Percentiles rank a stretch among this genome's conserved stretches.
Evolutionary conservation across 2,797 vertebrate genomes (phyloP).

Genomic region (Balearica regulorum): DNA sequence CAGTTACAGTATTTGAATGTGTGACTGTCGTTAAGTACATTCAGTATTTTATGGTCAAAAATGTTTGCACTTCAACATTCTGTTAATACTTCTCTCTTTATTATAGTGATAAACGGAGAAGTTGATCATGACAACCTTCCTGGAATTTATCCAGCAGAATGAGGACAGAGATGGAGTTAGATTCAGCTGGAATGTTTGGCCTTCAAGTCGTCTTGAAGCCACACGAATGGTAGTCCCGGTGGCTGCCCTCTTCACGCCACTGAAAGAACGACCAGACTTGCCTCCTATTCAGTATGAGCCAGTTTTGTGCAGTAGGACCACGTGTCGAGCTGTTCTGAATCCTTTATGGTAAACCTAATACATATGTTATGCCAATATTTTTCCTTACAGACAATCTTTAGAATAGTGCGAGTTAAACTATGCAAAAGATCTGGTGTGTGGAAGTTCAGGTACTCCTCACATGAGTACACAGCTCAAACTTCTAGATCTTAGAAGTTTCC

Average conservation of each 20-base stretch:
- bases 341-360: slow-evolving; percentile 85
- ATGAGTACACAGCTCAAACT: neutral
- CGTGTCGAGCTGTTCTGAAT: slow-evolving; percentile 94
- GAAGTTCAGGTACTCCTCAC: neutral
- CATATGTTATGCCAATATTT: neutral
- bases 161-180: slow-evolving; percentile 95
- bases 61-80: neutral
- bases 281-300: slow-evolving; percentile 97
- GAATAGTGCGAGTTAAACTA: neutral
- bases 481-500: neutral
- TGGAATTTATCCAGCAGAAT: slow-evolving; percentile 95
- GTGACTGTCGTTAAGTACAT: neutral
- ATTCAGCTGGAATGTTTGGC: slow-evolving; percentile 99
- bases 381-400: neutral
- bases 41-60: neutral
- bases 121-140: slow-evolving; percentile 90
- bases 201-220: slow-evolving; percentile 93
- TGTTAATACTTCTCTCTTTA: slow-evolving; percentile 1
- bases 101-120: slow-evolving; percentile 56
- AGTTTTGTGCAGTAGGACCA: slow-evolving; percentile 92
- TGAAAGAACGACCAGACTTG: slow-evolving; percentile 90
- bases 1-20: neutral
- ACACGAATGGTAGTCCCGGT: slow-evolving; percentile 96
- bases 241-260: slow-evolving; percentile 87
- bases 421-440: neutral